Conservation (phyloP, 2,888 invertebrate genomes). For the Arctia plantaginis region DNA sequence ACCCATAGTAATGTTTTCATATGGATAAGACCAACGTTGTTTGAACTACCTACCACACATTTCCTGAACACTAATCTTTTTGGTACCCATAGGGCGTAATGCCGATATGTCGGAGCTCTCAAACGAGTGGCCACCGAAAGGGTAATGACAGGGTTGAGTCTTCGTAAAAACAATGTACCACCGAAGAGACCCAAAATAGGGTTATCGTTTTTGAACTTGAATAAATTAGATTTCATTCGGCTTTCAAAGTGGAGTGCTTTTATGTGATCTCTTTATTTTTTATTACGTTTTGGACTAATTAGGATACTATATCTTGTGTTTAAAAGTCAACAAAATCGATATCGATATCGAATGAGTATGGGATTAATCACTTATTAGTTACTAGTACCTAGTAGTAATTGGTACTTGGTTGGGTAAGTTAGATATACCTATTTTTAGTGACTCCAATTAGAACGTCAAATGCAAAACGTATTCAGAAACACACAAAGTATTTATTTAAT, state of each 20-base stretch:
- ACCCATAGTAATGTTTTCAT: constrained; percentile 52
- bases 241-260: not conserved
- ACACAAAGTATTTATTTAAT: not conserved
- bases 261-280: constrained; percentile 1
- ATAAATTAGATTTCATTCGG: constrained; percentile 32
- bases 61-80: constrained; percentile 63
- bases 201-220: constrained; percentile 42
- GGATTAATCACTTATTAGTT: not conserved
- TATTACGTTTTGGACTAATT: not conserved
- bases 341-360: not conserved
- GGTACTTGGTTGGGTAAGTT: not conserved
- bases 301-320: not conserved
- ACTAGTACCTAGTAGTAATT: not conserved
- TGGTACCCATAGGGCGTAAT: constrained; percentile 52
- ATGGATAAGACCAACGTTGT: constrained; percentile 64
- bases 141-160: constrained; percentile 47
- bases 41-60: constrained; percentile 69
- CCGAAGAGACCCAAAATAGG: constrained; percentile 45
- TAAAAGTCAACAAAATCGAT: no score
- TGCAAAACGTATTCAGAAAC: no score
- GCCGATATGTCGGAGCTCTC: constrained; percentile 56
- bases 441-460: not conserved
- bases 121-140: constrained; percentile 57
- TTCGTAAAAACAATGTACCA: constrained; percentile 49
- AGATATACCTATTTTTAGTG: not conserved